Evolutionary conservation across 2,888 invertebrate genomes (phyloP).

Genomic region (Eilema sororculum): DNA sequence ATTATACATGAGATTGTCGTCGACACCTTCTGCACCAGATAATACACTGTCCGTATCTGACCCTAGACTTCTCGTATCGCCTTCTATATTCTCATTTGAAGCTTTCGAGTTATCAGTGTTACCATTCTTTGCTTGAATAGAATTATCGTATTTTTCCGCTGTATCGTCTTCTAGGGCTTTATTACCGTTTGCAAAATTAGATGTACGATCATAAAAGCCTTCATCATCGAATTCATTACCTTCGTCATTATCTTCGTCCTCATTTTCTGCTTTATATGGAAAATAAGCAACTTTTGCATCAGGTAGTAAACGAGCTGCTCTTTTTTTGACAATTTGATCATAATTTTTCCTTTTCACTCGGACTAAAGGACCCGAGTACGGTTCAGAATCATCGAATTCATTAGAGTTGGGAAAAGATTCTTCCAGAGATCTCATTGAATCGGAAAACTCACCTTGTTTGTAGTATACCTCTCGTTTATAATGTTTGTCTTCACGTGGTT

Average conservation of each 20-base stretch:
- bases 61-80: conserved; percentile 64
- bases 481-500: conserved; percentile 54
- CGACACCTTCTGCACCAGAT: conserved; percentile 74
- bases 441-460: conserved; percentile 58
- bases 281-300: conserved; percentile 74
- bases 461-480: conserved; percentile 67
- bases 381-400: conserved; percentile 61
- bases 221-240: conserved; percentile 83
- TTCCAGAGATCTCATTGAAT: conserved; percentile 75
- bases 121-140: conserved; percentile 33
- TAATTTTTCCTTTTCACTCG: conserved; percentile 77
- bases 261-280: conserved; percentile 73
- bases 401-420: conserved; percentile 78
- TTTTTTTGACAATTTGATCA: conserved; percentile 64
- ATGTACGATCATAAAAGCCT: conserved; percentile 78
- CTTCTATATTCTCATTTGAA: conserved; percentile 51
- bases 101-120: conserved; percentile 44
- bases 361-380: conserved; percentile 69
- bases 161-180: conserved; percentile 47
- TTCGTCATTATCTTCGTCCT: conserved; percentile 81
- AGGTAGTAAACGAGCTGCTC: conserved; percentile 66
- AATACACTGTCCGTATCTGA: conserved; percentile 77
- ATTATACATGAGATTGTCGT: conserved; percentile 77
- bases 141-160: conserved; percentile 28
- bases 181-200: conserved; percentile 64